Conservation (phyloP, 2,888 invertebrate species). For the Zonitis immaculata region DNA sequence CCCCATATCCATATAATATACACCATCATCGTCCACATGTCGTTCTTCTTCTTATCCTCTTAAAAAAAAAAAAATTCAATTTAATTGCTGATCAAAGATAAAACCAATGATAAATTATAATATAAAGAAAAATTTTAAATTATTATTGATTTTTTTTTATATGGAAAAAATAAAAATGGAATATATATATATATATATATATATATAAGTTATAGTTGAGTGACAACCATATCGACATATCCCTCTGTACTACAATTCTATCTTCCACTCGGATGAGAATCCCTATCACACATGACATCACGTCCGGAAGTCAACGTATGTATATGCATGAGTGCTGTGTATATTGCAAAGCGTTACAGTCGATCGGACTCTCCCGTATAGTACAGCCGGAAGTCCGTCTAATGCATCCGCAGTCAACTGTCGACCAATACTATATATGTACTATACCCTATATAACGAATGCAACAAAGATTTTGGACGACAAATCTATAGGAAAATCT, state of each 20-base stretch:
- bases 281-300: constrained; percentile 46
- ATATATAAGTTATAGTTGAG: not conserved
- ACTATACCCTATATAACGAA: constrained; percentile 7
- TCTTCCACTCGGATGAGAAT: constrained; percentile 44
- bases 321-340: constrained; percentile 49
- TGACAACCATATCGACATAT: constrained; percentile 18
- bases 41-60: constrained; percentile 30
- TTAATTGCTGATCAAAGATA: constrained; percentile 16
- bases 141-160: too few species aligned
- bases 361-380: constrained; percentile 46
- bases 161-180: too few species aligned
- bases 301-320: constrained; percentile 42
- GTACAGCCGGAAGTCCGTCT: constrained; percentile 56
- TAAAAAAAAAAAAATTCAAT: constrained; percentile 9
- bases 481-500: not conserved
- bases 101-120: too few species aligned
- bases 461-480: constrained; percentile 4
- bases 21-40: constrained; percentile 39
- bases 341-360: constrained; percentile 46
- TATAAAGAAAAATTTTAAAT: too few species aligned
- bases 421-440: constrained; percentile 23
- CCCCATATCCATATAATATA: constrained; percentile 24
- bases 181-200: too few species aligned
- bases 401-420: constrained; percentile 53
- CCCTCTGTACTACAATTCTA: constrained; percentile 28